A percentile compares a stretch with the other conserved stretches of the same genome.
Conservation (phyloP, 2,888 invertebrate genomes). For the Synergus japonicus region DNA sequence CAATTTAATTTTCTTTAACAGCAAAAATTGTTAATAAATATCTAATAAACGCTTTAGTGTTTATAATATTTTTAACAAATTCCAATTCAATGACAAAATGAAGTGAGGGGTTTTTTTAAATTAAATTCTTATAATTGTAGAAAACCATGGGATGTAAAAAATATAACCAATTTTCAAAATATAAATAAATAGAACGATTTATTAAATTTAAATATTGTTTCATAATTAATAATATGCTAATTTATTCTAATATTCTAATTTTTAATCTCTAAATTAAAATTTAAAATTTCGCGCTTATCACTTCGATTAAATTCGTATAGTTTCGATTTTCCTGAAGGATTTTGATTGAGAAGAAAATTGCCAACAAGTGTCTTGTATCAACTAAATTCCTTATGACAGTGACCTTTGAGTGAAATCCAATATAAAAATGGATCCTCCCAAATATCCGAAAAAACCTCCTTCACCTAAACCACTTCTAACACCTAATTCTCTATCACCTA, state of each 20-base stretch:
- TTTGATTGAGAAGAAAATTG: not conserved
- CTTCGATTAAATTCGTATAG: not conserved
- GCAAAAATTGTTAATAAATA: not conserved
- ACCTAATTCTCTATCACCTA: no score
- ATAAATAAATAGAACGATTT: no score
- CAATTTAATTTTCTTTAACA: not conserved
- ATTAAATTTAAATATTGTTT: no score
- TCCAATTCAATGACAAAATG: no score
- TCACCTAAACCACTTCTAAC: not conserved
- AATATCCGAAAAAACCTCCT: slow-evolving; percentile 5
- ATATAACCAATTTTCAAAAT: no score
- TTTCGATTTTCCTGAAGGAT: not conserved
- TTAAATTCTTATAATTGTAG: no score
- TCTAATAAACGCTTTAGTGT: no score
- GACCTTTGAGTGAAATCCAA: not conserved
- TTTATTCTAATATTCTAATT: not conserved
- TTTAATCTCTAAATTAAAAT: not conserved
- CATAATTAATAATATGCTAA: not conserved
- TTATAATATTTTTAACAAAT: not conserved
- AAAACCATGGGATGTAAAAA: no score
- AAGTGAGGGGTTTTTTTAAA: no score
- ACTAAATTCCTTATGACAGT: not conserved
- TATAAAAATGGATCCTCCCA: slow-evolving; percentile 45
- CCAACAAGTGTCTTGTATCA: slow-evolving; percentile 19
- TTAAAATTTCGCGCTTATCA: slow-evolving; percentile 16